Evolutionary conservation across 2,888 invertebrate species (phyloP).

Genomic region (Troides aeacus): DNA sequence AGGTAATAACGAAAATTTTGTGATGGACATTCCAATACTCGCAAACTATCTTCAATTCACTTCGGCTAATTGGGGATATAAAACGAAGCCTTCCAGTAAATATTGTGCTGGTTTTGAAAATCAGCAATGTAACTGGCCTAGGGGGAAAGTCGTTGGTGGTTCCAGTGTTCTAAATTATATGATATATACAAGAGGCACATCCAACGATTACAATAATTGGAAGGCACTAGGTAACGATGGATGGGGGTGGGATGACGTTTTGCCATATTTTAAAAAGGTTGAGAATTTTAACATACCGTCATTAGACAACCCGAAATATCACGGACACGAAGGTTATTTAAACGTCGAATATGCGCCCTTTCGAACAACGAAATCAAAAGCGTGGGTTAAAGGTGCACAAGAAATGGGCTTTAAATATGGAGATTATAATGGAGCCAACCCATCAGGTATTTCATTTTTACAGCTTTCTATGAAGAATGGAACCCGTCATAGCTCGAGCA

Average conservation of each 20-base stretch:
- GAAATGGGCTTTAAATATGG: slow-evolving; percentile 80
- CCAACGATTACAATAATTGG: slow-evolving; percentile 89
- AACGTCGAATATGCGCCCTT: slow-evolving; percentile 78
- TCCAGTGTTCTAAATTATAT: slow-evolving; percentile 89
- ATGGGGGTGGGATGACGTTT: slow-evolving; percentile 86
- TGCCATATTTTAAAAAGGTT: slow-evolving; percentile 88
- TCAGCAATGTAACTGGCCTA: slow-evolving; percentile 87
- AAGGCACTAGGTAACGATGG: slow-evolving; percentile 84
- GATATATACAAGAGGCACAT: slow-evolving; percentile 87
- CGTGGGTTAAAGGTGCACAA: slow-evolving; percentile 82
- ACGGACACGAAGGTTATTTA: slow-evolving; percentile 79
- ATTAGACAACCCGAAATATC: slow-evolving; percentile 73
- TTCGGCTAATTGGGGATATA: slow-evolving; percentile 89
- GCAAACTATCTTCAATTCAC: slow-evolving; percentile 86
- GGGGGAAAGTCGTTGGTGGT: slow-evolving; percentile 91
- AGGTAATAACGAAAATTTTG: slow-evolving; percentile 83
- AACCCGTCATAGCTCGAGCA: slow-evolving; percentile 83
- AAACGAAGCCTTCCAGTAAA: slow-evolving; percentile 86
- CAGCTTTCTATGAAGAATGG: slow-evolving; percentile 84
- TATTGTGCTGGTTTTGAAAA: slow-evolving; percentile 88
- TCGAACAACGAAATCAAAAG: slow-evolving; percentile 71
- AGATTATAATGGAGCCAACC: slow-evolving; percentile 82
- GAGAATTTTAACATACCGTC: slow-evolving; percentile 84
- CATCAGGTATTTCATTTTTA: slow-evolving; percentile 81
- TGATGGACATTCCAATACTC: slow-evolving; percentile 88